Conservation (phyloP, 2,113 vertebrate genomes). For the Phasianus colchicus region DNA sequence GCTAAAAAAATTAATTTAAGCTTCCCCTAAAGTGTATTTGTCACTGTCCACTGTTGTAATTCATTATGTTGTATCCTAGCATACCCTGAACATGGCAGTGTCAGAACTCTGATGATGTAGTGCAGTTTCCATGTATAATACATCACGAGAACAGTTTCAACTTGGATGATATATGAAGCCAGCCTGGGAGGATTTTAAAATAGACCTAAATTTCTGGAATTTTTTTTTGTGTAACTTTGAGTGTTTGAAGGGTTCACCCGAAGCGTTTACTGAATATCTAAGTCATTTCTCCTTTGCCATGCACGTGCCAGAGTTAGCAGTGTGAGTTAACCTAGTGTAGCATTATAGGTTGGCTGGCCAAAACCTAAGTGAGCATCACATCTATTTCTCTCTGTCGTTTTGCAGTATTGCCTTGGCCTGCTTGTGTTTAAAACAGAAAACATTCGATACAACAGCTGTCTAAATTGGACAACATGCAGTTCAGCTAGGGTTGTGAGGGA, state of each 20-base stretch:
- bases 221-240: constrained; percentile 39
- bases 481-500: background rate
- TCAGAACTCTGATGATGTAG: constrained; percentile 77
- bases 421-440: background rate
- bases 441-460: background rate
- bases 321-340: constrained; percentile 12
- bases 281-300: constrained; percentile 30
- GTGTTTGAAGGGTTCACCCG: constrained; percentile 58
- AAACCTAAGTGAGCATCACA: background rate
- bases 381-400: background rate
- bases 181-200: constrained; percentile 75
- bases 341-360: background rate
- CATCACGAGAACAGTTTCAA: constrained; percentile 71
- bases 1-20: constrained; percentile 81
- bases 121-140: constrained; percentile 72
- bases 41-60: constrained; percentile 77
- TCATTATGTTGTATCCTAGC: constrained; percentile 75
- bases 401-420: background rate
- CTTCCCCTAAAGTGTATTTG: constrained; percentile 74
- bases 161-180: constrained; percentile 74
- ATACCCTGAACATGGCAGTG: constrained; percentile 69
- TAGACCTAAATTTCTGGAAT: constrained; percentile 66
- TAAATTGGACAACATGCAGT: background rate
- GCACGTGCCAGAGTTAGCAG: background rate
- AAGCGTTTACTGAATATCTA: constrained; percentile 47